Conservation (phyloP, 2,113 vertebrate species). For the Sander vitreus region DNA sequence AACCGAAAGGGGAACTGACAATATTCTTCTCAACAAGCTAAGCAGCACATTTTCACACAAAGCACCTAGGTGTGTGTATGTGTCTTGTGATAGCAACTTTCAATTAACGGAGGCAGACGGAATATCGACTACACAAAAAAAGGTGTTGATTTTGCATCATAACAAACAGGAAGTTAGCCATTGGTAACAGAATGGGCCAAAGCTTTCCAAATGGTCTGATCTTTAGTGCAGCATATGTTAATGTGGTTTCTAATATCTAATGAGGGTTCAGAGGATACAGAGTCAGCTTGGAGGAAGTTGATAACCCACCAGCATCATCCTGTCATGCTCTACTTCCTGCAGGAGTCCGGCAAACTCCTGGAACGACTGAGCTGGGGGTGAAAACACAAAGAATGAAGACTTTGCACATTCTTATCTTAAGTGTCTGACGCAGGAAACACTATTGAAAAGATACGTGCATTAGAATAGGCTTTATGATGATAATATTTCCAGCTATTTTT, state of each 20-base stretch:
- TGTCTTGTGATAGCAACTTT: neutral
- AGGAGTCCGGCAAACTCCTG: conserved; percentile 96
- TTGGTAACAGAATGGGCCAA: neutral
- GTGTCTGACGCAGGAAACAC: neutral
- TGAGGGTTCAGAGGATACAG: conserved; percentile 20
- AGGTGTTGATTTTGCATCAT: neutral
- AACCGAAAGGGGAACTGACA: conserved; percentile 29
- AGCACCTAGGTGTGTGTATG: neutral
- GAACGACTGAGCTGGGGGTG: conserved; percentile 92
- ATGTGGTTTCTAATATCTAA: conserved; percentile 20
- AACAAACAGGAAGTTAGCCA: neutral
- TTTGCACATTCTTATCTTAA: conserved; percentile 26
- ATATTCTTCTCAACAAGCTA: neutral
- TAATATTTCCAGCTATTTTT: neutral
- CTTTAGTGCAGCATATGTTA: neutral
- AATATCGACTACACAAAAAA: neutral
- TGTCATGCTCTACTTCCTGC: conserved; percentile 94
- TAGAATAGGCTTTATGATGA: neutral
- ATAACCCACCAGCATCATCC: conserved; percentile 96
- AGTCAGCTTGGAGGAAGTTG: conserved; percentile 53
- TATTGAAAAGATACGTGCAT: neutral
- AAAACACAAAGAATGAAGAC: conserved; percentile 31
- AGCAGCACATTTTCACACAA: neutral
- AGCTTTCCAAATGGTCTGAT: neutral
- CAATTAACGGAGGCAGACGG: neutral